Evolutionary conservation across 2,888 invertebrate genomes (phyloP), one percentile per base, ranked within the genome.

Genomic region (Lasius platythorax): DNA sequence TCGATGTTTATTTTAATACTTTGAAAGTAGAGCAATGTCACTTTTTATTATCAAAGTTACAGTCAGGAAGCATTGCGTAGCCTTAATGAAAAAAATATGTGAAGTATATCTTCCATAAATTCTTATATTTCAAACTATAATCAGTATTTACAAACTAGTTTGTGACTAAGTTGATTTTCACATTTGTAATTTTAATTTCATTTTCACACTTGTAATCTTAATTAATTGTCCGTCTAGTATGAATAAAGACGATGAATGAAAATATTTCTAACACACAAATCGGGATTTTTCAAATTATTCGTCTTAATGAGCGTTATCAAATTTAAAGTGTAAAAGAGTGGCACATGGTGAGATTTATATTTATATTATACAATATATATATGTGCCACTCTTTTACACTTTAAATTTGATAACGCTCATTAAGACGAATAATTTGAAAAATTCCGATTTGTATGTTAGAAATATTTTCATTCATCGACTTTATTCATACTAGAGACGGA

Each of bases 221-320:
- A 85, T 86, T 82, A 89, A 88, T 90, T 85, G 87, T 83, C 87
- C 82, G 85, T 66, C 86, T 82, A 66, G n/a, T 56, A 87, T 85
- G 85, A 89, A 84, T 84, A 85, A 87, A 76, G 84, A 33, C 73
- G 73, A 74, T 83, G 87, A 87, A 85, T 89, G 85, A 75, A 84
- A 68, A 46, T 89, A 83, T 72, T 88, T 85, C 67, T 23, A 64
- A 33, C 9, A 43, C 15, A 46, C 43, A 18, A 37, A 15, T 37
- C 23, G 6, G 12, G 8, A 64, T 75, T 33, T 61, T 64, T 4
- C 74, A 0, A 18, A 58, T 5, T n/a, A 33, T 12, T 30, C 23
- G 6, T 74, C 12, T 33, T 9, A 63, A 73, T 40, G 5, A 18
- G 9, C n/a, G 9, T 40, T 72, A 23, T 15, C 8, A 23, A 72